phyloP scores from a whole-genome alignment of 2,797 vertebrate genomes.

The Macroramphosus scolopax region DNA sequence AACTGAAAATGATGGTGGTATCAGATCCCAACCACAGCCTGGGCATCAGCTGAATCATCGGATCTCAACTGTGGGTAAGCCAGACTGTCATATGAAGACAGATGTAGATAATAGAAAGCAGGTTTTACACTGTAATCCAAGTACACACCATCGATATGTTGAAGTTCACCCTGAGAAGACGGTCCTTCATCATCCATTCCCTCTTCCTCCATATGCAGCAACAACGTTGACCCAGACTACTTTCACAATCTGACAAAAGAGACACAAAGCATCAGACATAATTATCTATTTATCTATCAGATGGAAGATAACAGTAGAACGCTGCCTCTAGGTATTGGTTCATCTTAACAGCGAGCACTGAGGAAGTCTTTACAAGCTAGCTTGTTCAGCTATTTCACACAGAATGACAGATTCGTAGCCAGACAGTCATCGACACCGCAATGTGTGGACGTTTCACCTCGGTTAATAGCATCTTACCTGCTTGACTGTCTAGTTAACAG shows the following conservation, averaged over 20 bases:
- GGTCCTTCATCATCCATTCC: constrained; percentile 53
- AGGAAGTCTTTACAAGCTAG: constrained; percentile 26
- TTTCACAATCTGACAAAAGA: constrained; percentile 17
- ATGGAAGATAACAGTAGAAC: no score
- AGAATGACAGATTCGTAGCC: not conserved
- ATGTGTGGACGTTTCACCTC: not conserved
- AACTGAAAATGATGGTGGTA: no score
- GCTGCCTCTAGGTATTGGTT: no score
- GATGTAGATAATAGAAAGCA: not conserved
- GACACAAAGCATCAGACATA: not conserved
- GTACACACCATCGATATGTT: constrained; percentile 52
- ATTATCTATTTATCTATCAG: constrained; percentile 2
- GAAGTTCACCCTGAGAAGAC: constrained; percentile 41
- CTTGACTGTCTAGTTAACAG: not conserved
- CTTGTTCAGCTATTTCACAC: not conserved
- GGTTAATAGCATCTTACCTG: constrained; percentile 21
- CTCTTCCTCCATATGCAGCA: constrained; percentile 63
- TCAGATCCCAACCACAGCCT: no score
- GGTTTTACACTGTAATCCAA: not conserved
- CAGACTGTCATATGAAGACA: no score
- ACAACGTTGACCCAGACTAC: constrained; percentile 8
- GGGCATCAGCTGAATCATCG: no score
- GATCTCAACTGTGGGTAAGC: no score
- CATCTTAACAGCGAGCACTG: no score
- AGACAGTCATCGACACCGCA: not conserved